These are phyloP conservation scores for Trigoniulus corallinus DNA, from an alignment of 1,140 invertebrate species.

Conservation along the genomic window DNA sequence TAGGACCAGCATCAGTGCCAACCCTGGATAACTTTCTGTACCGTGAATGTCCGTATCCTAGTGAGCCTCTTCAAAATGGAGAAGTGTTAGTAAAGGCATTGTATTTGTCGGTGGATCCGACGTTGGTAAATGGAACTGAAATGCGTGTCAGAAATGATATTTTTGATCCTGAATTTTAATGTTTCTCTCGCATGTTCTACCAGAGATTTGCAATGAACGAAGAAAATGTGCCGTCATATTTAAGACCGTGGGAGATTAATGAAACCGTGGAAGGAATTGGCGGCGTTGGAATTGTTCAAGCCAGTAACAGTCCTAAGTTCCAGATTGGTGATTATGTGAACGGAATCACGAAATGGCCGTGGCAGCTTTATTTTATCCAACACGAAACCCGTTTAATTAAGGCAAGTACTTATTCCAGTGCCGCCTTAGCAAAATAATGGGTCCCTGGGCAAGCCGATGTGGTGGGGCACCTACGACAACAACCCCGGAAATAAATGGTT, in stretches of 20 bases:
- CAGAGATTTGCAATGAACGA: slow-evolving; percentile 23
- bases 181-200: neutral
- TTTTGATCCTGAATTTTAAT: neutral
- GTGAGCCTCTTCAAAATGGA: neutral
- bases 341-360: slow-evolving; percentile 18
- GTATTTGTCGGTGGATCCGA: slow-evolving; percentile 22
- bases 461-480: too few relatives aligned
- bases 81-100: slow-evolving; percentile 17
- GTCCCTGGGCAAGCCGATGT: too few relatives aligned
- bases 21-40: neutral
- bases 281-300: slow-evolving; percentile 16
- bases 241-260: slow-evolving; percentile 16
- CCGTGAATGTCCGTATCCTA: neutral
- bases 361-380: slow-evolving; percentile 14
- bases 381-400: too few relatives aligned
- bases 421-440: too few relatives aligned
- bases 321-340: slow-evolving; percentile 17
- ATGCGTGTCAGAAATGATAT: neutral
- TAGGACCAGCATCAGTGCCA: neutral
- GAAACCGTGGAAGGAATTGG: slow-evolving; percentile 19
- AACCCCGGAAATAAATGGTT: too few relatives aligned
- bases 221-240: slow-evolving; percentile 19
- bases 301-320: slow-evolving; percentile 11
- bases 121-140: slow-evolving; percentile 15
- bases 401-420: too few relatives aligned